These are phyloP conservation scores for Maconellicoccus hirsutus DNA, from an alignment of 1,140 invertebrate species.

Conservation along the genomic window DNA sequence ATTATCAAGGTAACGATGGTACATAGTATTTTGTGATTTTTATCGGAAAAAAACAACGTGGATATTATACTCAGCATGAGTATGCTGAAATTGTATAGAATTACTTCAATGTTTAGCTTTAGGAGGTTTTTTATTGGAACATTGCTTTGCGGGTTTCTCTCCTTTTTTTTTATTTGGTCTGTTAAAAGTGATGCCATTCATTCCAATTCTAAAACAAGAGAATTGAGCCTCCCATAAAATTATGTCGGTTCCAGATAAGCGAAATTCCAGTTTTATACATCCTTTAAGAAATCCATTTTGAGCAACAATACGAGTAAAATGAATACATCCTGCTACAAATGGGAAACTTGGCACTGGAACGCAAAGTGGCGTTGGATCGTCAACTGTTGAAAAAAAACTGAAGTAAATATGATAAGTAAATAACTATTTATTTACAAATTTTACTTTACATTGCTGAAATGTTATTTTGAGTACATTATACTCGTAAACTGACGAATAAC, in stretches of 20 bases:
- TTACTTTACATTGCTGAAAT: too few relatives aligned
- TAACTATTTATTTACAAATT: too few relatives aligned
- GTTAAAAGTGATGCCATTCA: neutral
- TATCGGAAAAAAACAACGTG: too few relatives aligned
- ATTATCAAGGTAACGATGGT: too few relatives aligned
- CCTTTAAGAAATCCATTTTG: neutral
- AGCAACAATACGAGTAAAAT: neutral
- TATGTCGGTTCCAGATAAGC: neutral
- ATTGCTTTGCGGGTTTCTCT: neutral
- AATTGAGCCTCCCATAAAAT: neutral
- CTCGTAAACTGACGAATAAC: too few relatives aligned
- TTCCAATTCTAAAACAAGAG: constrained; percentile 11
- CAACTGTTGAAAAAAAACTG: neutral
- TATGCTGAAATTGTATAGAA: neutral
- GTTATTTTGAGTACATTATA: too few relatives aligned
- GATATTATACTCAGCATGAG: too few relatives aligned
- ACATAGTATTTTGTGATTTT: too few relatives aligned
- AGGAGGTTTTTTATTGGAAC: neutral
- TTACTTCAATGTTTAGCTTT: neutral
- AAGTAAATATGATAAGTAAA: neutral
- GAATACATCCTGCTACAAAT: neutral
- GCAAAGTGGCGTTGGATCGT: neutral
- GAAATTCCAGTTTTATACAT: neutral
- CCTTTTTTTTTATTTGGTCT: constrained; percentile 11
- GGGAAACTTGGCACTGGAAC: neutral